Conservation (phyloP, 23 tunicate species). For the Oikopleura dioica region DNA sequence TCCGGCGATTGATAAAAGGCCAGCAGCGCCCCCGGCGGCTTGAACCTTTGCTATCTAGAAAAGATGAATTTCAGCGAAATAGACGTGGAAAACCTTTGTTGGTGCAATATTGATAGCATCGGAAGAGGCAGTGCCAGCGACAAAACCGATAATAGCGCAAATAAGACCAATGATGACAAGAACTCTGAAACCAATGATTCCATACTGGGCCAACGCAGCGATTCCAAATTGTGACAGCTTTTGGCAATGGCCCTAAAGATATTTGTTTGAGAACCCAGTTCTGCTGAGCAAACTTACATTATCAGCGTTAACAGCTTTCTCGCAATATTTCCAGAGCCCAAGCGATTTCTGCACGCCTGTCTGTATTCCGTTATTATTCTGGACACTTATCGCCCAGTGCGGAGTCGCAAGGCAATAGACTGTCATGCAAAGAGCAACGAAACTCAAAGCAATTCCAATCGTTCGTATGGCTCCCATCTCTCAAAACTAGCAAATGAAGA, state of each 20-base stretch:
- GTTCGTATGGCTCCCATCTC: neutral
- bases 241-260: neutral
- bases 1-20: neutral
- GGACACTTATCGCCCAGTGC: neutral
- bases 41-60: too few species aligned
- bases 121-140: neutral
- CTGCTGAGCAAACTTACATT: neutral
- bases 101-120: neutral
- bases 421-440: neutral
- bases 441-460: neutral
- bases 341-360: neutral
- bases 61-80: too few species aligned
- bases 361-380: neutral
- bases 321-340: neutral
- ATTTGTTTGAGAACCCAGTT: neutral
- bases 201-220: neutral
- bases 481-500: too few species aligned
- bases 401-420: neutral
- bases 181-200: neutral
- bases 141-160: neutral
- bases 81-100: too few species aligned
- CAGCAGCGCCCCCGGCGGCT: neutral
- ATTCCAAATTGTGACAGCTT: neutral
- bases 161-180: neutral
- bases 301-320: neutral